Evolutionary conservation across 2,888 invertebrate species (phyloP).

Genomic region (Platycheirus rosarum): DNA sequence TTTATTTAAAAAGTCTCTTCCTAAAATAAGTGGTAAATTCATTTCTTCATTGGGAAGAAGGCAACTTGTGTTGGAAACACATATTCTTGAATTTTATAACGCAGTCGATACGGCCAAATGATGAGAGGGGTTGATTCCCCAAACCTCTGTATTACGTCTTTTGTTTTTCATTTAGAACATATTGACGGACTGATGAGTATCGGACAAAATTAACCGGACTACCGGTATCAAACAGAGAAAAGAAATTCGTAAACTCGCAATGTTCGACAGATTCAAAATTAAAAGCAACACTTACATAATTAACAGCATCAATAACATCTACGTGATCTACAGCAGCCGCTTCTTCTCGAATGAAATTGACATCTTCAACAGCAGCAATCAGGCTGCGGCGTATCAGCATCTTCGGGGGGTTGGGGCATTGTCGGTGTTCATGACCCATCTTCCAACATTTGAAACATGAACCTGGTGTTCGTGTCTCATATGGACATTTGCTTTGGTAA

Average conservation of each 20-base stretch:
- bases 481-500: background rate
- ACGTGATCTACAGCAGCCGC: background rate
- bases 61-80: background rate
- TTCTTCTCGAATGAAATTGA: background rate
- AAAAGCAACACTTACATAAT: constrained; percentile 30
- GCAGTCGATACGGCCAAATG: constrained; percentile 12
- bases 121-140: constrained; percentile 33
- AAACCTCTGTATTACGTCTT: constrained; percentile 23
- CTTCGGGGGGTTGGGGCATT: constrained; percentile 32
- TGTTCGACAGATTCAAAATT: constrained; percentile 4
- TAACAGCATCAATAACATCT: constrained; percentile 7
- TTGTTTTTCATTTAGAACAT: background rate
- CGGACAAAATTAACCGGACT: constrained; percentile 29
- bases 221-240: constrained; percentile 30
- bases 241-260: constrained; percentile 31
- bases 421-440: constrained; percentile 26
- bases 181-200: background rate
- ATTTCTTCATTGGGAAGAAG: constrained; percentile 14
- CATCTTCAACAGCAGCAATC: constrained; percentile 14
- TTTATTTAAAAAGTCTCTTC: constrained; percentile 22
- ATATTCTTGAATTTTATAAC: constrained; percentile 21
- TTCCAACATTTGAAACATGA: constrained; percentile 22
- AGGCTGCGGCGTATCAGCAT: constrained; percentile 12
- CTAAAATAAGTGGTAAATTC: constrained; percentile 27
- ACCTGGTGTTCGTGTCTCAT: background rate